Conservation (phyloP, 2,888 invertebrate species). For the Phlogophora meticulosa region DNA sequence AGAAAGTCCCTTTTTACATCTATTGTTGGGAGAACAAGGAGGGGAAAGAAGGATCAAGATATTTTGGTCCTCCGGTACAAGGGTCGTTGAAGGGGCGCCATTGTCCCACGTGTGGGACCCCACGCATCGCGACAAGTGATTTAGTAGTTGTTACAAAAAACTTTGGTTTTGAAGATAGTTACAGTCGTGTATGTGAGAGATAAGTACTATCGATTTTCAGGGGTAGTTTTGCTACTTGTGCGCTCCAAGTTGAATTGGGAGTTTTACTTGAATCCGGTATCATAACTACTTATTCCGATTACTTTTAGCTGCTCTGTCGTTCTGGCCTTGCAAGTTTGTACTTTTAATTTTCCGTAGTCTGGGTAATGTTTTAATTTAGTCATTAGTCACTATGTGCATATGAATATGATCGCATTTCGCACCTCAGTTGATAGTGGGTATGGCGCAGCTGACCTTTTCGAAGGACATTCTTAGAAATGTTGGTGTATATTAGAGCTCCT, state of each 20-base stretch:
- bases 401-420: not conserved
- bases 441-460: not conserved
- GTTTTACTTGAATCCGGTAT: not conserved
- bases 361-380: not conserved
- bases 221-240: conserved; percentile 41
- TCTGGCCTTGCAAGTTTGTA: not conserved
- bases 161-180: conserved; percentile 66
- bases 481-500: too few species aligned
- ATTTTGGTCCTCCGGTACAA: conserved; percentile 65
- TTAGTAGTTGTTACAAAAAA: conserved; percentile 83
- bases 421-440: not conserved
- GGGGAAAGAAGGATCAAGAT: conserved; percentile 65
- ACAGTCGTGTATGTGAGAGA: conserved; percentile 52
- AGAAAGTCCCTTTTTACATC: conserved; percentile 34
- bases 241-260: conserved; percentile 10
- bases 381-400: not conserved
- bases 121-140: conserved; percentile 88
- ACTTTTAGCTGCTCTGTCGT: not conserved
- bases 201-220: conserved; percentile 61
- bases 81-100: conserved; percentile 77
- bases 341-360: not conserved
- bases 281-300: not conserved
- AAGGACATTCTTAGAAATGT: not conserved
- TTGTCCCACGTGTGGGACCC: conserved; percentile 87
- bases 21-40: conserved; percentile 39